Evolutionary conservation across 2,113 vertebrate genomes (phyloP), one percentile per base, ranked within the genome.

Genomic region (Nyctibius bracteatus): DNA sequence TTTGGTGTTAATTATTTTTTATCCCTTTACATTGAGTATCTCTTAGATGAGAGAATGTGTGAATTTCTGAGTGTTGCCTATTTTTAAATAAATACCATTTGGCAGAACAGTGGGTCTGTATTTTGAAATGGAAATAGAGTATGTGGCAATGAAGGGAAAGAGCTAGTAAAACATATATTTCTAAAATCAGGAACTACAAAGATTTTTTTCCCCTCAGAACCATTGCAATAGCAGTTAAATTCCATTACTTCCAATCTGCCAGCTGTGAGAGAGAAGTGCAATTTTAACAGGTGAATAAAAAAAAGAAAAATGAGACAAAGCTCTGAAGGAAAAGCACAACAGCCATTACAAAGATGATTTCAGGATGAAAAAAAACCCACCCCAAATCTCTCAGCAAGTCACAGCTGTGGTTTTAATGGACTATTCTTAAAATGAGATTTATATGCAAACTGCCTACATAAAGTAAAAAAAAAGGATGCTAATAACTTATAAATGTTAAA

Each of bases 401-500:
- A 96, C 92, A 97, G 93, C 82, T 94, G 88, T 62, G 86, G 75
- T 90, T 93, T 96, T 95, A 95, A 96, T 78, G 86, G 88, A 92
- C 74, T 83, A 55, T 35, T 94, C 88, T 92, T 93, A 92, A 95
- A 95, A 92, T 37, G 59, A 95, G 55, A 93, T 96, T 90, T 94
- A 86, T 86, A 93, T 86, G 88, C 92, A 94, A 96, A 88, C 92
- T 86, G 85, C 85, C 75, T 75, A 90, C 90, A 82, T 79, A 94
- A 95, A 92, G 85, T 87, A 78, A 85, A 72, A 57, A 54, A 54
- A 73, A 88, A 63, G 43, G 72, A 81, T 81, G 44, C 49, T 88
- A 93, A 66, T 93, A 90, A 93, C 74, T 58, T 83, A 49, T 46
- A 88, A 94, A 86, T 71, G 71, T 10, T 11, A 81, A 94, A 88